Base-by-base conservation (phyloP, 1,140 invertebrate species). In the Adoxophyes honmai region DNA sequence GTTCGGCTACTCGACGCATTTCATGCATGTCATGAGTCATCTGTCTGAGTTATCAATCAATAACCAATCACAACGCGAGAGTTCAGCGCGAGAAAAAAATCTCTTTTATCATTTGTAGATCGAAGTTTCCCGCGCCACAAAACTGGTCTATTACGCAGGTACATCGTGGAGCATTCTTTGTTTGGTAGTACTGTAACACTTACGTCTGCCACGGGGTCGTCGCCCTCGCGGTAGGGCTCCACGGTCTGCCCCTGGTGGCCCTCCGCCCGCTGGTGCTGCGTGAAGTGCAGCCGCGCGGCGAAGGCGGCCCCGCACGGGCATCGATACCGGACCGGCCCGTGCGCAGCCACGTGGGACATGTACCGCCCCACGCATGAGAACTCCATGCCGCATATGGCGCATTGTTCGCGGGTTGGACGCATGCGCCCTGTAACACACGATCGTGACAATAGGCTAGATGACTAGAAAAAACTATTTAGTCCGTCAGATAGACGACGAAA, bases 301-400 rank as follows among this genome's bases (percentile, higher is more conserved):
- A 91, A 91, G 42, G 78, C 60, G 38, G 80, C 75, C 11, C 76
- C 72, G 71, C 92, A 93, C 9, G 38, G 60, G 78, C 92, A 93
- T 38, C 89, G 82, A 64, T 88, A 91, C 57, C 87, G 88, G 8
- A 90, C 83, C 13, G 81, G 81, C 58, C 91, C 91, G 66, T 88
- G 85, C 52, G 66, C 56, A 76, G 91, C 62, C 71, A 86, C 69
- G 64, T 88, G 86, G 14, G 86, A 81, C 86, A 88, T 88, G 66
- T 89, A 88, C 9, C 81, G 75, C 0, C 81, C 81, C 0, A 68
- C 60, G 34, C 81, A 81, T 1, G 77, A 71, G 66, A 89, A 89
- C 68, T 80, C 62, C 73, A 75, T 55, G 11, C 75, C 81, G 57
- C 88, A 90, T 10, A 86, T 79, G 10, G 70, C 74, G 58, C 88